Conservation (phyloP, 1,140 invertebrate species). For the Popillia japonica region DNA sequence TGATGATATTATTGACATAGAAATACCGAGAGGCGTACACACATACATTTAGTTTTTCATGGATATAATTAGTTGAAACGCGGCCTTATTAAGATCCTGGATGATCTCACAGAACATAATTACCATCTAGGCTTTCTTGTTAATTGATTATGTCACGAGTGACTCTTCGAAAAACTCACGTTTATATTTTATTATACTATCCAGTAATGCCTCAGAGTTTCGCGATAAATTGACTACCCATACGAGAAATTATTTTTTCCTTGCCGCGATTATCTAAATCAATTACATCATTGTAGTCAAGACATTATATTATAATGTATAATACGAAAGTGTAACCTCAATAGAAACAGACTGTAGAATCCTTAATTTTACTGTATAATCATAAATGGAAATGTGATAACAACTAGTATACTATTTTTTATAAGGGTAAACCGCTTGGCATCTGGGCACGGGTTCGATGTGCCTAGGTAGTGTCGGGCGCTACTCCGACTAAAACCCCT, state of each 20-base stretch:
- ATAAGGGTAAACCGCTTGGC: not conserved
- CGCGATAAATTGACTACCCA: not conserved
- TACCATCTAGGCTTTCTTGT: constrained; percentile 16
- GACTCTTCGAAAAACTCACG: constrained; percentile 21
- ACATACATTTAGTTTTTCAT: constrained; percentile 11
- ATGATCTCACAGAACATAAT: constrained; percentile 22
- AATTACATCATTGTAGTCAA: constrained; percentile 12
- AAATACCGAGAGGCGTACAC: constrained; percentile 9
- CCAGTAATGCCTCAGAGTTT: not conserved
- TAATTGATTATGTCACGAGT: constrained; percentile 33
- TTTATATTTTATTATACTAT: constrained; percentile 3
- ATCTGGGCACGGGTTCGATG: too few species aligned
- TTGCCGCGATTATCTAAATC: constrained; percentile 26
- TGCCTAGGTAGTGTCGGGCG: too few species aligned
- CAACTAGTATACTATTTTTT: not conserved
- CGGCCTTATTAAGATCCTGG: constrained; percentile 34
- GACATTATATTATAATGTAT: not conserved
- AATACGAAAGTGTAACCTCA: not conserved
- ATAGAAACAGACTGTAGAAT: not conserved
- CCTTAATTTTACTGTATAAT: not conserved
- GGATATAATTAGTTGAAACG: constrained; percentile 26
- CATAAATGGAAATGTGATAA: not conserved
- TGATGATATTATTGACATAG: constrained; percentile 18
- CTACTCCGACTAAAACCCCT: too few species aligned
- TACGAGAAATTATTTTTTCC: constrained; percentile 8